A percentile compares a stretch with the other conserved stretches of the same genome.
Evolutionary conservation across 2,797 vertebrate genomes (phyloP).

Genomic region (Acanthopagrus latus): DNA sequence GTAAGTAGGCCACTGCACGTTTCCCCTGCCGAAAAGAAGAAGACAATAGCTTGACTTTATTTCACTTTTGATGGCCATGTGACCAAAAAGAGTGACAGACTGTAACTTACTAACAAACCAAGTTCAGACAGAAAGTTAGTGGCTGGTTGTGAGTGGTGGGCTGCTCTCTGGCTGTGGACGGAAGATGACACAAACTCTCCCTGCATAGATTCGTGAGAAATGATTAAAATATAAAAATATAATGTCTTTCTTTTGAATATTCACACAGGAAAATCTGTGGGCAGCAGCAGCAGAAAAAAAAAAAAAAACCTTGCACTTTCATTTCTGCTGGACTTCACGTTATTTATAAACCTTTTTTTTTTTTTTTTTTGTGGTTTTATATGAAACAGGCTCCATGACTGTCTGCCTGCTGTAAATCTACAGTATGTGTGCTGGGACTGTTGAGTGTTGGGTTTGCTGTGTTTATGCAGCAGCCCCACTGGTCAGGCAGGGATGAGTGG

Average conservation of each 20-base stretch:
- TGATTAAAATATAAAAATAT: neutral
- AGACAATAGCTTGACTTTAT: neutral
- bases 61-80: neutral
- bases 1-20: neutral
- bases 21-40: neutral
- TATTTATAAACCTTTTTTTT: neutral
- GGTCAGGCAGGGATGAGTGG: constrained; percentile 40
- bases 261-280: neutral
- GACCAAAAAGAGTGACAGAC: neutral
- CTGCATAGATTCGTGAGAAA: too few relatives aligned
- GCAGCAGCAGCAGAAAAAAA: neutral
- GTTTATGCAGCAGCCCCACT: constrained; percentile 25
- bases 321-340: neutral
- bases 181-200: neutral
- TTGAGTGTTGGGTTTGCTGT: constrained; percentile 5
- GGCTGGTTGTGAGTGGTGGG: neutral
- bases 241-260: neutral
- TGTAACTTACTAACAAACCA: neutral
- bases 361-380: constrained; percentile 9
- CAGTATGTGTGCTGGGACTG: neutral
- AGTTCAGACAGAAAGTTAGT: too few relatives aligned
- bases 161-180: neutral
- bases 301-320: neutral
- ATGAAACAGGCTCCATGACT: neutral
- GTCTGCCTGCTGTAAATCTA: constrained; percentile 17